Evolutionary conservation across 2,888 invertebrate species (phyloP).

Genomic region (Tortrix viridana): DNA sequence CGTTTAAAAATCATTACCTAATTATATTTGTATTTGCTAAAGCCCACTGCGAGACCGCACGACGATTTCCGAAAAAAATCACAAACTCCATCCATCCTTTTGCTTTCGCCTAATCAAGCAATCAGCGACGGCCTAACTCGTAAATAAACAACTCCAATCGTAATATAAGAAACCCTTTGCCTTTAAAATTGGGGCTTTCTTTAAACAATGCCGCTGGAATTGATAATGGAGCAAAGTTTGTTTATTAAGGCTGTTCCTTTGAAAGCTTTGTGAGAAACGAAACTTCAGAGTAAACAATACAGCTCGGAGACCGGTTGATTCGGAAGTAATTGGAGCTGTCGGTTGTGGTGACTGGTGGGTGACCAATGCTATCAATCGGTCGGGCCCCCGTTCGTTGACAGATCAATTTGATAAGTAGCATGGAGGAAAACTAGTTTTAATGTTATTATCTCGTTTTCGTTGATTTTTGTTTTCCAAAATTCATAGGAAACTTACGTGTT

Average conservation of each 20-base stretch:
- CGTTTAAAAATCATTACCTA: no score
- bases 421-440: no score
- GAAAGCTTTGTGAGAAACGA: constrained; percentile 19
- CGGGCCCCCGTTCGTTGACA: constrained; percentile 15
- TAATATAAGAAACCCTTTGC: constrained; percentile 19
- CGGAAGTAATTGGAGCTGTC: constrained; percentile 32
- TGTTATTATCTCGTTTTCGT: no score
- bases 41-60: no score
- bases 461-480: no score
- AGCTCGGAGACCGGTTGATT: constrained; percentile 6
- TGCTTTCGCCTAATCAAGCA: constrained; percentile 24
- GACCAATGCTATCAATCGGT: constrained; percentile 28
- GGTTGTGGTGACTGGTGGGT: constrained; percentile 23
- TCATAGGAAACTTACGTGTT: no score
- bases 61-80: no score
- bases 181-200: constrained; percentile 10
- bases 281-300: constrained; percentile 25
- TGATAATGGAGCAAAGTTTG: constrained; percentile 24
- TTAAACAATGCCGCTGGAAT: constrained; percentile 18
- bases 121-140: constrained; percentile 13
- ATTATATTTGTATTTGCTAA: no score
- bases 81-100: no score
- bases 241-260: constrained; percentile 28
- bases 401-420: constrained; percentile 23
- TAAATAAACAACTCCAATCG: constrained; percentile 22